Conservation (phyloP, 2,797 vertebrate genomes). For the Nasua narica region DNA sequence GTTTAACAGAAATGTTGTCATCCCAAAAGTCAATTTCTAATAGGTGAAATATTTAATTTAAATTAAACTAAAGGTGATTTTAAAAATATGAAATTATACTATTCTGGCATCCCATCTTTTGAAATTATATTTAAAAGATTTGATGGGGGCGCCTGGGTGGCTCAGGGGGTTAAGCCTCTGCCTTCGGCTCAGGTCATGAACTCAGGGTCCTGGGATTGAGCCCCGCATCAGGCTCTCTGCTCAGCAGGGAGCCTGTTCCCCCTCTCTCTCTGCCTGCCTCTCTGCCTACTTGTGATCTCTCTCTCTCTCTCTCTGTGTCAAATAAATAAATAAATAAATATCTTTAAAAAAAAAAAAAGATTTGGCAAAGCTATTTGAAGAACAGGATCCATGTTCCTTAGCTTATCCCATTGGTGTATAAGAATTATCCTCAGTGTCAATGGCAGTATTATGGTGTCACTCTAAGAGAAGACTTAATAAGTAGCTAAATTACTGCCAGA, state of each 20-base stretch:
- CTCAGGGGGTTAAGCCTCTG: no score
- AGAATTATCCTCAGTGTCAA: not conserved
- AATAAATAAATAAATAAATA: no score
- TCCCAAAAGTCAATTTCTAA: not conserved
- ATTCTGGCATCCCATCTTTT: not conserved
- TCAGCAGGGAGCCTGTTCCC: no score
- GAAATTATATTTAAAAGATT: not conserved
- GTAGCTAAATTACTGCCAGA: not conserved
- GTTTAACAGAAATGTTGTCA: not conserved
- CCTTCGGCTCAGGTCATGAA: no score
- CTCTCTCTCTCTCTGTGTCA: no score
- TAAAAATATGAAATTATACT: not conserved
- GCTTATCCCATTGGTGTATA: not conserved
- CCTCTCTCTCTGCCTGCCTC: no score
- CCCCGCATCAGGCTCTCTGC: no score
- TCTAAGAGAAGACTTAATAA: not conserved
- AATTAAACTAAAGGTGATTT: no score
- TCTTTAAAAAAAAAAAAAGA: no score
- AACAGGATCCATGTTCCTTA: not conserved
- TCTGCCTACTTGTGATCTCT: no score
- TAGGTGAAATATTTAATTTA: not conserved
- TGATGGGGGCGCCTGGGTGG: no score
- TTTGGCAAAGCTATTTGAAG: not conserved
- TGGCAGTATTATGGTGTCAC: not conserved
- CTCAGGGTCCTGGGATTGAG: no score